Conservation (phyloP, 2,888 invertebrate genomes). For the Diabrotica balteata region DNA sequence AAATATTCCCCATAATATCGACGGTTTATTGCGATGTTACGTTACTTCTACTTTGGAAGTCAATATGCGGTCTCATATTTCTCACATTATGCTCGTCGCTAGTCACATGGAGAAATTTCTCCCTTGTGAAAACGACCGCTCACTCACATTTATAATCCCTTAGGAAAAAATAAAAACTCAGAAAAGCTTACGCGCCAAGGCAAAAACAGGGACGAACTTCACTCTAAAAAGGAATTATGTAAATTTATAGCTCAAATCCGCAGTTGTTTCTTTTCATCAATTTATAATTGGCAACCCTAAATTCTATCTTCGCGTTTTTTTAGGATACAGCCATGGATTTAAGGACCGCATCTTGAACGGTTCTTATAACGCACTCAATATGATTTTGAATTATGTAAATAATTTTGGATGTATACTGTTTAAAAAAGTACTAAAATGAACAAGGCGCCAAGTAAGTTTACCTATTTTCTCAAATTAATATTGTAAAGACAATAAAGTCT, state of each 20-base stretch:
- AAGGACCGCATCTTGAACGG: too few relatives aligned
- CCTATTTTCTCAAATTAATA: too few relatives aligned
- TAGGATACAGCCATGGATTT: too few relatives aligned
- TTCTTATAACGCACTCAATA: too few relatives aligned
- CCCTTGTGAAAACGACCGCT: conserved; percentile 16
- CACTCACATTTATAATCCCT: conserved; percentile 24
- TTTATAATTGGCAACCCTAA: neutral
- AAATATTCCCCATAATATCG: conserved; percentile 13
- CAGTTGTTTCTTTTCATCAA: neutral
- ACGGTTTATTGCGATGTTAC: conserved; percentile 19
- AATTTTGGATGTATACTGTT: too few relatives aligned
- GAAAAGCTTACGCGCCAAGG: conserved; percentile 9
- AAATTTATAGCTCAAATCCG: neutral
- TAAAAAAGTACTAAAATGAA: too few relatives aligned
- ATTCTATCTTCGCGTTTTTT: too few relatives aligned
- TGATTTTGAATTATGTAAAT: too few relatives aligned
- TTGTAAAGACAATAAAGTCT: too few relatives aligned
- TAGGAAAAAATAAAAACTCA: conserved; percentile 22
- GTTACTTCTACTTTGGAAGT: conserved; percentile 20
- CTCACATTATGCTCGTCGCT: conserved; percentile 20
- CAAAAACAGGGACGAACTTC: neutral
- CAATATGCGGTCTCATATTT: conserved; percentile 27
- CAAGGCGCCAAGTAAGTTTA: too few relatives aligned
- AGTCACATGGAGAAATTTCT: conserved; percentile 19
- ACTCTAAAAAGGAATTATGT: neutral